Evolutionary conservation across 2,888 invertebrate genomes (phyloP), one percentile per base, ranked within the genome.

Genomic region (Leucophenga maculata): DNA sequence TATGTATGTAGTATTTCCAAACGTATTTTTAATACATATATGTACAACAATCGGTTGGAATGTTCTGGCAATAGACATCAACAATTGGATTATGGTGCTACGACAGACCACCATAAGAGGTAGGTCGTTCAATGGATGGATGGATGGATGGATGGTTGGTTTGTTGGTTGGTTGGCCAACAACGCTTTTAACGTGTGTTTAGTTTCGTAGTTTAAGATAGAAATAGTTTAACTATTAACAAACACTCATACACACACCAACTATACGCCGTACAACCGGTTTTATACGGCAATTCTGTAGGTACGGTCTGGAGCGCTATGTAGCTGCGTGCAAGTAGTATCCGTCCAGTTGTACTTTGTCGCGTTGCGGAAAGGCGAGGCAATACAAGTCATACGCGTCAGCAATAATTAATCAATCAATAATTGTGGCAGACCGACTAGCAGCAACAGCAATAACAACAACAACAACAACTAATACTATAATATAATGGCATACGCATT

Each of bases 321-420:
- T n/a, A 39, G 11, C 8, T 39, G 39, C 39, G 39, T 39, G 26
- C 26, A n/a, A n/a, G n/a, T n/a, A 26, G 26, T 26, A 26, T 26
- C 26, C 26, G 26, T 46, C 6, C 2, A 3, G 1, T 46, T n/a
- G 46, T n/a, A n/a, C 3, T 46, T 13, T 55, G 22, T 57, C n/a
- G 57, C 57, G 31, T 57, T 26, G 57, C 20, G 55, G n/a, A 26
- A 57, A 57, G 32, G n/a, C 3, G 65, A 67, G 74, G 71, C 73
- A 73, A 73, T 72, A 75, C 72, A 72, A 71, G 73, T 8, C 81
- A 81, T 79, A 84, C 85, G 87, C 86, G 87, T 86, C 85, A 84
- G 83, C 84, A 86, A 86, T 86, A 86, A 87, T 86, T 86, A 86
- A 86, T 87, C 86, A 86, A 86, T 84, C 80, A 86, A 83, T 86